These are phyloP conservation scores for Spinus pinus DNA, from an alignment of 2,797 vertebrate genomes.

Conservation along the genomic window DNA sequence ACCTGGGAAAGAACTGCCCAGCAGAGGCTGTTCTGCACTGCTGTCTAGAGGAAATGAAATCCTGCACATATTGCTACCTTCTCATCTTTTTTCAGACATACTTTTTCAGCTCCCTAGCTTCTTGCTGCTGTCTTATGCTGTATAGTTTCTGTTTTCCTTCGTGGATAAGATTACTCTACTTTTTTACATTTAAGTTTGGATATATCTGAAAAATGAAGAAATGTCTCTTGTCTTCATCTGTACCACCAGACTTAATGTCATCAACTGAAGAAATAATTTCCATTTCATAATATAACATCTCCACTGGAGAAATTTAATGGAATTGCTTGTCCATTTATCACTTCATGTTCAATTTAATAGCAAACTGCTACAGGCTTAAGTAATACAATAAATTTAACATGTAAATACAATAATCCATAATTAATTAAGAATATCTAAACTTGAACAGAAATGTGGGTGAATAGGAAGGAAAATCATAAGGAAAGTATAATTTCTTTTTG, in stretches of 20 bases:
- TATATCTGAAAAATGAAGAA: neutral
- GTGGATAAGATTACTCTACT: neutral
- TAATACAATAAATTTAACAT: neutral
- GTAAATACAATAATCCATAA: neutral
- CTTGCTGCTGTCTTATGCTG: neutral
- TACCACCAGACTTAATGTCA: neutral
- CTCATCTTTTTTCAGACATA: neutral
- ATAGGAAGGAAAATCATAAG: neutral
- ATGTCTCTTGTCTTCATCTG: neutral
- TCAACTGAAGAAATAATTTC: neutral
- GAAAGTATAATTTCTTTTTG: neutral
- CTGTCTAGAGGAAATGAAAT: rapidly evolving
- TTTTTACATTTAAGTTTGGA: neutral
- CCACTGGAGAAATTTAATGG: neutral
- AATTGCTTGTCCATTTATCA: neutral
- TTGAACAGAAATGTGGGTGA: neutral
- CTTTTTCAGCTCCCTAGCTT: neutral
- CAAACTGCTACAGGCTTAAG: neutral
- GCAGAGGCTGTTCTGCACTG: neutral
- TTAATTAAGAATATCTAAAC: neutral
- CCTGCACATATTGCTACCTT: neutral
- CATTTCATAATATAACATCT: neutral
- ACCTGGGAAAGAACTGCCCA: neutral
- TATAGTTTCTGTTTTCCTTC: neutral
- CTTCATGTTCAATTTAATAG: neutral